Evolutionary conservation across 1,140 invertebrate genomes (phyloP).

Genomic region (Pollicipes pollicipes): DNA sequence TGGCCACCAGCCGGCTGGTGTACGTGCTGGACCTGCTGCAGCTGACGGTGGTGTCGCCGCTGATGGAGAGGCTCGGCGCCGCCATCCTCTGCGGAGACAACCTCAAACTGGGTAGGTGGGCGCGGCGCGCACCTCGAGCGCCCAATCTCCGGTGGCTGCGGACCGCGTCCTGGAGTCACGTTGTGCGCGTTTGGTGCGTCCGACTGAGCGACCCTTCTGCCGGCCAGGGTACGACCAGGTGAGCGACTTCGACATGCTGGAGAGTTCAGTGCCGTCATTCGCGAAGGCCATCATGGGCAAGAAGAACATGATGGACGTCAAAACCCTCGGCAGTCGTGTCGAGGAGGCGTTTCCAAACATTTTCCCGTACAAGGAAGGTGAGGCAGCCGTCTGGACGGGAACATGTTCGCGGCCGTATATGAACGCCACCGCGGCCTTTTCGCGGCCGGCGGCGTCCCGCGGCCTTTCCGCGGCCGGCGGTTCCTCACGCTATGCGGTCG

Average conservation of each 20-base stretch:
- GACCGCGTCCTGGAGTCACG: no score
- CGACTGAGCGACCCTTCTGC: no score
- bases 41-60: background rate
- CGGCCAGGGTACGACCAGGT: background rate
- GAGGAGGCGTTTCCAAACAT: background rate
- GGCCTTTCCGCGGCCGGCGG: no score
- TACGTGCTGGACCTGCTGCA: background rate
- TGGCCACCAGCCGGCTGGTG: background rate
- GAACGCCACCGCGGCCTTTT: no score
- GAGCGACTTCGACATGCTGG: background rate
- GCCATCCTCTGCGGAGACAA: background rate
- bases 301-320: background rate
- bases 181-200: no score
- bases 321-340: background rate
- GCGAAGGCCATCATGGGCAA: background rate
- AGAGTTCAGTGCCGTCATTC: background rate
- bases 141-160: no score
- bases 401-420: no score
- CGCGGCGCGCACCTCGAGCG: no score
- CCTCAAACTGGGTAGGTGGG: background rate
- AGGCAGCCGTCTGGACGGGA: no score
- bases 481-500: no score
- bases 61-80: background rate
- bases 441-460: no score
- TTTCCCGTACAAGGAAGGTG: background rate